phyloP scores from a whole-genome alignment of 1,140 invertebrate genomes.

The Euura lappo region DNA sequence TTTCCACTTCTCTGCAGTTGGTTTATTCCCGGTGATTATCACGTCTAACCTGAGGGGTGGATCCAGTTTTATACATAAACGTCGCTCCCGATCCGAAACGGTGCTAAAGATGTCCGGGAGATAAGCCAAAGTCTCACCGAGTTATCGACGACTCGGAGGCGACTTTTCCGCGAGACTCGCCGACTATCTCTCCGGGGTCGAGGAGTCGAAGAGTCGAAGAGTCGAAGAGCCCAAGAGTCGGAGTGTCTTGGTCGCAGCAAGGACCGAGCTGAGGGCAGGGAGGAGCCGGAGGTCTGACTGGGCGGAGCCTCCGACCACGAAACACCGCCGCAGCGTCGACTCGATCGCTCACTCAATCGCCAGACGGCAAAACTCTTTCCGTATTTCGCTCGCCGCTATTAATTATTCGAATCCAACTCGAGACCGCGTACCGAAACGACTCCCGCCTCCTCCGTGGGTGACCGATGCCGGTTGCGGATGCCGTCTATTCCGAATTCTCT shows the following conservation, averaged over 20 bases:
- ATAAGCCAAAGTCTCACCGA: conserved; percentile 34
- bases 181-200: background rate
- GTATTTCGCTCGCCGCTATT: conserved; percentile 48
- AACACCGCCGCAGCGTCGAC: conserved; percentile 42
- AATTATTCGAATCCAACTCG: conserved; percentile 53
- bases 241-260: background rate
- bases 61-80: conserved; percentile 48
- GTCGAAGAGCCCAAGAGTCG: background rate
- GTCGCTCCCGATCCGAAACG: conserved; percentile 42
- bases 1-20: conserved; percentile 18
- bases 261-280: conserved; percentile 38
- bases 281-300: conserved; percentile 56
- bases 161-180: too few relatives aligned
- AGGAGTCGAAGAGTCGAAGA: background rate
- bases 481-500: background rate
- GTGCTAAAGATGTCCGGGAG: conserved; percentile 48
- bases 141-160: conserved; percentile 20
- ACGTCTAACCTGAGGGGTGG: conserved; percentile 30
- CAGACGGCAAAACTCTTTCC: background rate
- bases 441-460: background rate
- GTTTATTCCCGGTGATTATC: conserved; percentile 47
- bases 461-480: background rate
- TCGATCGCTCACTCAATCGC: conserved; percentile 1
- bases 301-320: conserved; percentile 60
- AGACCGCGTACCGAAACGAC: background rate